Percentiles rank a stretch among this genome's conserved stretches.
Evolutionary conservation across 2,797 vertebrate genomes (phyloP).

Genomic region (Cossypha heuglini): DNA sequence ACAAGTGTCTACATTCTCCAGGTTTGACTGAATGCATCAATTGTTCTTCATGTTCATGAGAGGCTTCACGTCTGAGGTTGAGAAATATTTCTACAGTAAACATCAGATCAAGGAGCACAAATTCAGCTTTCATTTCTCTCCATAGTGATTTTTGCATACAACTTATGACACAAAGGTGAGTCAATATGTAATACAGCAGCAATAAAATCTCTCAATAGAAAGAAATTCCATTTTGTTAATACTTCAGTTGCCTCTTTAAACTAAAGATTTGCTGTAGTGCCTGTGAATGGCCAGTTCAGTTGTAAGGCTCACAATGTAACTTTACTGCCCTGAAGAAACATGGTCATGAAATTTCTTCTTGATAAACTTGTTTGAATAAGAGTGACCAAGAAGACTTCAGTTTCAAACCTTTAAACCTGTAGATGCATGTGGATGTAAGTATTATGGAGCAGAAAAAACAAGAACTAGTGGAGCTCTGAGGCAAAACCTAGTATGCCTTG

Average conservation of each 20-base stretch:
- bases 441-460: background rate
- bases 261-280: background rate
- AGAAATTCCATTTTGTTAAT: background rate
- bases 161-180: background rate
- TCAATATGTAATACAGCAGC: background rate
- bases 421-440: background rate
- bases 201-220: background rate
- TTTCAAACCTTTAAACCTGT: background rate
- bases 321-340: background rate
- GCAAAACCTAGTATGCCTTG: background rate
- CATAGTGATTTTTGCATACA: slow-evolving; percentile 23
- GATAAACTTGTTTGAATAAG: background rate
- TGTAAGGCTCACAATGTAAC: background rate
- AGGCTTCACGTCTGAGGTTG: slow-evolving; percentile 2
- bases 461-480: background rate
- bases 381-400: background rate
- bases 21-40: slow-evolving; percentile 25
- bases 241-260: slow-evolving; percentile 7
- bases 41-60: slow-evolving; percentile 10
- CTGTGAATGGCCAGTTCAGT: background rate
- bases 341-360: background rate
- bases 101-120: slow-evolving; percentile 3
- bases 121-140: slow-evolving; percentile 42
- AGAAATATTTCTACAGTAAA: slow-evolving; percentile 56
- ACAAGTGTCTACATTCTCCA: background rate